Conservation (phyloP, 2,113 vertebrate species). For the human (Homo sapiens) region DNA sequence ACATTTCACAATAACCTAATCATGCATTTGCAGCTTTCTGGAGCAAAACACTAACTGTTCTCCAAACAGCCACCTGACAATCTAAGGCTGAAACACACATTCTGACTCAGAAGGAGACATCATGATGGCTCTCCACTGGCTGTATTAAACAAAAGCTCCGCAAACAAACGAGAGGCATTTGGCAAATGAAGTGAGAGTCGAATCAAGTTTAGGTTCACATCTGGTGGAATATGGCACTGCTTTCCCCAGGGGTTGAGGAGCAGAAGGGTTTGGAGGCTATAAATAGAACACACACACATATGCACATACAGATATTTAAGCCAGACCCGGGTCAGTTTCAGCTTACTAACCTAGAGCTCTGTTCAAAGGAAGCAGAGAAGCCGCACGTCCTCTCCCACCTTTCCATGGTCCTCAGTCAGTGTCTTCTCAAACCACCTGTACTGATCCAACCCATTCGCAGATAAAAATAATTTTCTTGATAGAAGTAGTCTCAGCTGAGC, state of each 20-base stretch:
- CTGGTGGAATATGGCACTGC: slow-evolving; percentile 70
- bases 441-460: slow-evolving; percentile 85
- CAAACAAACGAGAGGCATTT: slow-evolving; percentile 55
- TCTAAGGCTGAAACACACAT: slow-evolving; percentile 65
- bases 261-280: slow-evolving; percentile 56
- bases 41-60: slow-evolving; percentile 67
- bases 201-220: slow-evolving; percentile 83
- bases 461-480: slow-evolving; percentile 69
- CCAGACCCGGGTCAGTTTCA: slow-evolving; percentile 57
- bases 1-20: slow-evolving; percentile 61
- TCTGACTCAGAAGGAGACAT: slow-evolving; percentile 49
- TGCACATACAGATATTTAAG: slow-evolving; percentile 19
- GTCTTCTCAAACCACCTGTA: slow-evolving; percentile 88
- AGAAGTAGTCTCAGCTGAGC: slow-evolving; percentile 79
- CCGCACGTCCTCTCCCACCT: slow-evolving; percentile 81
- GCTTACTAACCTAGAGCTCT: slow-evolving; percentile 70
- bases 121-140: slow-evolving; percentile 57
- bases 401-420: slow-evolving; percentile 83
- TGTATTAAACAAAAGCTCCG: slow-evolving; percentile 82
- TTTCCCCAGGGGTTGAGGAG: slow-evolving; percentile 44
- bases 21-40: slow-evolving; percentile 70
- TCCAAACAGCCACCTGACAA: slow-evolving; percentile 71
- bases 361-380: slow-evolving; percentile 39
- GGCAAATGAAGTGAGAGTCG: slow-evolving; percentile 71
- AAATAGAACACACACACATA: slow-evolving; percentile 61